phyloP scores from a whole-genome alignment of 2,797 vertebrate genomes.

The Intellagama lesueurii region DNA sequence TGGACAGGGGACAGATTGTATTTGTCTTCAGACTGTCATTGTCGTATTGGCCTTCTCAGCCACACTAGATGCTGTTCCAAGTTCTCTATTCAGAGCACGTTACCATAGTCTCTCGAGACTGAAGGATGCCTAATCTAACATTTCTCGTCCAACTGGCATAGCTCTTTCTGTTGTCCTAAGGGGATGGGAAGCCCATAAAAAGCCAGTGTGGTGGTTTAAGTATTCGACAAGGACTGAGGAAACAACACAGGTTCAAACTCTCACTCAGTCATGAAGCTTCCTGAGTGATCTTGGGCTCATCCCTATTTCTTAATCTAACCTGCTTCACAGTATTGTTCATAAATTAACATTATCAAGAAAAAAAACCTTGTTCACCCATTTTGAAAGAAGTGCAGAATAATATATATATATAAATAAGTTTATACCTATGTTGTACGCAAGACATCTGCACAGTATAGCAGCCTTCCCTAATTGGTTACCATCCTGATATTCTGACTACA shows the following conservation, averaged over 20 bases:
- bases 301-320: background rate
- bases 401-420: background rate
- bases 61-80: too few relatives aligned
- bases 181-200: background rate
- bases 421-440: background rate
- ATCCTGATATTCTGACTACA: background rate
- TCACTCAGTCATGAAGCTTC: background rate
- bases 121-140: too few relatives aligned
- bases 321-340: background rate
- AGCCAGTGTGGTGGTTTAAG: background rate
- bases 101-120: too few relatives aligned
- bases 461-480: background rate
- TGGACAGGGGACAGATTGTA: too few relatives aligned
- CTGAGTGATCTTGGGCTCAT: too few relatives aligned
- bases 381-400: background rate
- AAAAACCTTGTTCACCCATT: background rate
- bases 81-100: too few relatives aligned
- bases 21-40: too few relatives aligned
- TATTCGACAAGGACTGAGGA: background rate
- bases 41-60: too few relatives aligned
- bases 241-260: background rate
- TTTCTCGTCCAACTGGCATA: background rate
- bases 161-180: background rate
- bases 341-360: background rate
- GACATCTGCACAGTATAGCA: background rate